Evolutionary conservation across 2,113 vertebrate species (phyloP).

Genomic region (Trematocara stigmaticum): DNA sequence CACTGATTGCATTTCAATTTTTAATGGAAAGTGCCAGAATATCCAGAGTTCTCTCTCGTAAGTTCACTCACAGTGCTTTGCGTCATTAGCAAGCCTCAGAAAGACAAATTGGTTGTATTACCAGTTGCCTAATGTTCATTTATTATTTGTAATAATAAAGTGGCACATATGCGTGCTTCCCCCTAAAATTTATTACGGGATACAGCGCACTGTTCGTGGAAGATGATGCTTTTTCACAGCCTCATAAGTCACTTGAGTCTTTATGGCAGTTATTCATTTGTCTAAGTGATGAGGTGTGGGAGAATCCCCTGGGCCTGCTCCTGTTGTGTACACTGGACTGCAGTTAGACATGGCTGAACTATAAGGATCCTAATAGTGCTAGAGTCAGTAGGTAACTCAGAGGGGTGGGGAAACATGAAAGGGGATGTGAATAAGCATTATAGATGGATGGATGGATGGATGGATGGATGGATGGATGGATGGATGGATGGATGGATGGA

Average conservation of each 20-base stretch:
- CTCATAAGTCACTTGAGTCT: conserved; percentile 50
- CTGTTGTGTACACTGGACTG: neutral
- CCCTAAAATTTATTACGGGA: conserved; percentile 59
- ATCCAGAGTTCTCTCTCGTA: conserved; percentile 42
- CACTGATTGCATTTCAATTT: conserved; percentile 68
- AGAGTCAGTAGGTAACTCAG: conserved; percentile 8
- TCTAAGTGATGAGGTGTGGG: conserved; percentile 33
- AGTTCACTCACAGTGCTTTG: conserved; percentile 62
- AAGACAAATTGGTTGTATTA: conserved; percentile 77
- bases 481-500: neutral
- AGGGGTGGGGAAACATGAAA: neutral
- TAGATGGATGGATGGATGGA: neutral
- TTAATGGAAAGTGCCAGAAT: conserved; percentile 64
- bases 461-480: neutral
- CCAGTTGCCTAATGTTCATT: conserved; percentile 66
- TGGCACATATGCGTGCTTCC: conserved; percentile 45
- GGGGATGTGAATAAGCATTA: conserved; percentile 4
- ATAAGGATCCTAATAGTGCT: neutral
- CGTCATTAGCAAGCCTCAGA: conserved; percentile 69
- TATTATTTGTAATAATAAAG: conserved; percentile 73
- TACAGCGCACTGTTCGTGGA: conserved; percentile 14
- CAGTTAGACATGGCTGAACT: neutral
- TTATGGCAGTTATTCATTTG: conserved; percentile 51
- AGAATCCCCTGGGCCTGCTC: conserved; percentile 27
- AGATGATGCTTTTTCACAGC: conserved; percentile 38